These are phyloP conservation scores for Euzophera pinguis DNA, from an alignment of 2,888 invertebrate genomes.

Conservation along the genomic window DNA sequence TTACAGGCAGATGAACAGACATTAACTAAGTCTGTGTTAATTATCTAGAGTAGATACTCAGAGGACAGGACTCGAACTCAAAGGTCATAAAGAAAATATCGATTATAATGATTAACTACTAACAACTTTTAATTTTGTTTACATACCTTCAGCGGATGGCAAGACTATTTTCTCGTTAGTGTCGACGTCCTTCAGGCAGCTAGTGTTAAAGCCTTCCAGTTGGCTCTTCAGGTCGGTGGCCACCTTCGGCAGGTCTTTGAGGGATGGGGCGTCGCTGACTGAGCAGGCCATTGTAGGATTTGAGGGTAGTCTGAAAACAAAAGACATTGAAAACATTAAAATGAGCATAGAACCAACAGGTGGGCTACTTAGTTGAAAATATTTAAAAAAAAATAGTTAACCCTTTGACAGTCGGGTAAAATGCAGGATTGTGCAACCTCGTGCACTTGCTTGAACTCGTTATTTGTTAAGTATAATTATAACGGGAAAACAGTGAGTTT, in stretches of 20 bases:
- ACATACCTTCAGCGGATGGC: slow-evolving; percentile 94
- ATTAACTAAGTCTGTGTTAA: too few species aligned
- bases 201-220: slow-evolving; percentile 93
- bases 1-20: not conserved
- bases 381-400: too few species aligned
- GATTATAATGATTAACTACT: too few species aligned
- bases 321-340: not conserved
- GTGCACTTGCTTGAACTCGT: not conserved
- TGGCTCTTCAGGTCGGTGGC: slow-evolving; percentile 93
- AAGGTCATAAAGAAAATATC: too few species aligned
- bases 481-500: not conserved
- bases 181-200: slow-evolving; percentile 91
- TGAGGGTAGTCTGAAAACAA: slow-evolving; percentile 33
- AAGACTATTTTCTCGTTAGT: slow-evolving; percentile 95
- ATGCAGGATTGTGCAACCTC: not conserved
- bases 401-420: too few species aligned
- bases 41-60: too few species aligned
- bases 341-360: not conserved
- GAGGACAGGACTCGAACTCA: too few species aligned
- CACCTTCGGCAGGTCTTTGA: slow-evolving; percentile 95
- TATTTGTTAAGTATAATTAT: not conserved
- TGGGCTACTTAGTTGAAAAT: too few species aligned
- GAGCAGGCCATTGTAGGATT: slow-evolving; percentile 77
- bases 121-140: too few species aligned
- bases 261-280: slow-evolving; percentile 83